Evolutionary conservation across 1,140 invertebrate genomes (phyloP).

Genomic region (Lutraria rhynchaena): DNA sequence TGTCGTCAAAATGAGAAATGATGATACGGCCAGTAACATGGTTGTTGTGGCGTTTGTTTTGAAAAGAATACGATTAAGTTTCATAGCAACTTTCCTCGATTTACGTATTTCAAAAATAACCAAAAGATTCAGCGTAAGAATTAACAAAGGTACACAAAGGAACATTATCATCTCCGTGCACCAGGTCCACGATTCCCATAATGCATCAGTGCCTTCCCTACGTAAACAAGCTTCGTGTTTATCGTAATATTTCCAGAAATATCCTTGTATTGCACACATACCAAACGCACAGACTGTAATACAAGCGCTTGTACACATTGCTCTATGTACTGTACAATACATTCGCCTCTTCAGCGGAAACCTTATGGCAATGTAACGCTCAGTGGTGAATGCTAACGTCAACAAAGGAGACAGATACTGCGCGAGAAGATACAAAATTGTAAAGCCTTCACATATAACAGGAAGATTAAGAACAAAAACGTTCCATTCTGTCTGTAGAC

Average conservation of each 20-base stretch:
- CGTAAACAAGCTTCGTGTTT: slow-evolving; percentile 14
- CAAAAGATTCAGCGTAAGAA: slow-evolving; percentile 72
- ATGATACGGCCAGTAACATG: slow-evolving; percentile 73
- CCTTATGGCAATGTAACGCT: slow-evolving; percentile 97
- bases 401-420: slow-evolving; percentile 80
- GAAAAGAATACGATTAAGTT: slow-evolving; percentile 47
- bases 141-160: slow-evolving; percentile 67
- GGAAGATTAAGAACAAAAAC: slow-evolving; percentile 68
- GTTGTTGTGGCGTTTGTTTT: slow-evolving; percentile 69
- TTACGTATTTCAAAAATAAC: slow-evolving; percentile 71
- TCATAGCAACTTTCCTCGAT: slow-evolving; percentile 51
- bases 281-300: slow-evolving; percentile 65
- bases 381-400: slow-evolving; percentile 92
- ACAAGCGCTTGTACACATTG: slow-evolving; percentile 80
- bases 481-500: slow-evolving; percentile 76
- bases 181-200: slow-evolving; percentile 74
- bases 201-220: slow-evolving; percentile 29
- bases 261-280: slow-evolving; percentile 73
- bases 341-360: slow-evolving; percentile 89
- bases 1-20: slow-evolving; percentile 73
- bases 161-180: slow-evolving; percentile 73
- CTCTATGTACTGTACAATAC: slow-evolving; percentile 90
- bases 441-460: slow-evolving; percentile 76
- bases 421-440: slow-evolving; percentile 73
- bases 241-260: slow-evolving; percentile 74